A percentile compares a stretch with the other conserved stretches of the same genome.
These are phyloP conservation scores for Limanda limanda DNA, from an alignment of 2,113 vertebrate species.

Conservation along the genomic window DNA sequence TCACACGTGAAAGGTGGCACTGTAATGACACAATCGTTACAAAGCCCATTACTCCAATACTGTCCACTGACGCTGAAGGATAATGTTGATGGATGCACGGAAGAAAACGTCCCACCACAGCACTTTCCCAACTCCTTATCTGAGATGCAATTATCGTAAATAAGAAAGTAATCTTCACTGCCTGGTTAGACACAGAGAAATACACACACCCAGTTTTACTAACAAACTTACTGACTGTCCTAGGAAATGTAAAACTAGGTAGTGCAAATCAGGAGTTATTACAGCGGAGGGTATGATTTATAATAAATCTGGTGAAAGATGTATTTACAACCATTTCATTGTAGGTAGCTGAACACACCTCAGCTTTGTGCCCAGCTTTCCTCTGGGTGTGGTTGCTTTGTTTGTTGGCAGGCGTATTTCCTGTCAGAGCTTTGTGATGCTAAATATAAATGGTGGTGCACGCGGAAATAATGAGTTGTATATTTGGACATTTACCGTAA, in stretches of 20 bases:
- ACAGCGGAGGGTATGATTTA: not conserved
- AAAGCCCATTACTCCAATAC: slow-evolving; percentile 18
- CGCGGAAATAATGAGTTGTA: not conserved
- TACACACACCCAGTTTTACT: not conserved
- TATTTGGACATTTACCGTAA: not conserved
- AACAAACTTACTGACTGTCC: not conserved
- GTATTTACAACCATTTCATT: not conserved
- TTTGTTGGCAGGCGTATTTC: not conserved
- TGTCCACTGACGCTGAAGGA: not conserved
- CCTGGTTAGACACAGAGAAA: not conserved
- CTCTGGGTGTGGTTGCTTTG: not conserved
- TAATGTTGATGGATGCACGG: slow-evolving; percentile 19
- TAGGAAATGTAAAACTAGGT: not conserved
- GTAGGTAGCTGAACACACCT: not conserved
- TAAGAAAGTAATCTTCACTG: not conserved
- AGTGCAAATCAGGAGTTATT: not conserved
- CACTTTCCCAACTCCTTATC: slow-evolving; percentile 2
- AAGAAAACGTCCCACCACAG: not conserved
- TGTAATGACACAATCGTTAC: slow-evolving; percentile 4
- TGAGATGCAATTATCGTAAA: not conserved
- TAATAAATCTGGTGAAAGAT: not conserved
- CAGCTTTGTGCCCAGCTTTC: not conserved
- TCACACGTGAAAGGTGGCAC: not conserved
- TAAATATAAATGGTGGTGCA: too few species aligned
- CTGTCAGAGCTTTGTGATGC: too few species aligned